These are phyloP conservation scores for Dendrocopos noguchii DNA, from an alignment of 2,113 vertebrate genomes.

Conservation along the genomic window DNA sequence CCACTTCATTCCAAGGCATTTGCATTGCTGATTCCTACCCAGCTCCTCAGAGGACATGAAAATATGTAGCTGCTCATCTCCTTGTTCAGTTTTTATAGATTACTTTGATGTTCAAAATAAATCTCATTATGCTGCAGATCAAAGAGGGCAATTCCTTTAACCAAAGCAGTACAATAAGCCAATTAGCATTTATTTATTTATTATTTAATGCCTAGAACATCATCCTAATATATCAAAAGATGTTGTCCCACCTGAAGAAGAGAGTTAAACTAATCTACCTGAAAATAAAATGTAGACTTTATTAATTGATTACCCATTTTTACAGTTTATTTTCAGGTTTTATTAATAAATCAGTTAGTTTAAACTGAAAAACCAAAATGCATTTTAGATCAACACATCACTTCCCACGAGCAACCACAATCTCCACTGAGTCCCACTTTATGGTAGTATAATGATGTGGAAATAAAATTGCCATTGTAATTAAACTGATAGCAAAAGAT, in stretches of 20 bases:
- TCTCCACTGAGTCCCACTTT: background rate
- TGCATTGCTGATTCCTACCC: constrained; percentile 16
- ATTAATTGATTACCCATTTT: background rate
- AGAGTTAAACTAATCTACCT: background rate
- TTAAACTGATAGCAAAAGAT: background rate
- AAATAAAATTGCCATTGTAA: background rate
- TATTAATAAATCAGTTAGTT: background rate
- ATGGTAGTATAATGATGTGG: background rate
- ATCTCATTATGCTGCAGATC: constrained; percentile 69
- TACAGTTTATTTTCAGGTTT: background rate
- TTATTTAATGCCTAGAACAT: background rate
- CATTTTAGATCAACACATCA: background rate
- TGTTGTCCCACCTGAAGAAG: background rate
- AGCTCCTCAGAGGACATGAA: constrained; percentile 32
- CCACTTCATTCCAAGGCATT: constrained; percentile 19
- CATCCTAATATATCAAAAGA: background rate
- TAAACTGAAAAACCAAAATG: background rate
- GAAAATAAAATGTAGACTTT: background rate
- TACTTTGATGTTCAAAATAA: constrained; percentile 76
- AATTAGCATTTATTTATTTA: constrained; percentile 47
- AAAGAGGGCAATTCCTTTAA: constrained; percentile 70
- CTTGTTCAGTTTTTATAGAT: constrained; percentile 66
- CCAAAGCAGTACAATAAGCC: constrained; percentile 49
- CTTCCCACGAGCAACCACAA: background rate
- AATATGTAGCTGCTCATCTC: constrained; percentile 52